phyloP scores from a whole-genome alignment of 2,888 invertebrate species.

The Siphonodentalium dalli region DNA sequence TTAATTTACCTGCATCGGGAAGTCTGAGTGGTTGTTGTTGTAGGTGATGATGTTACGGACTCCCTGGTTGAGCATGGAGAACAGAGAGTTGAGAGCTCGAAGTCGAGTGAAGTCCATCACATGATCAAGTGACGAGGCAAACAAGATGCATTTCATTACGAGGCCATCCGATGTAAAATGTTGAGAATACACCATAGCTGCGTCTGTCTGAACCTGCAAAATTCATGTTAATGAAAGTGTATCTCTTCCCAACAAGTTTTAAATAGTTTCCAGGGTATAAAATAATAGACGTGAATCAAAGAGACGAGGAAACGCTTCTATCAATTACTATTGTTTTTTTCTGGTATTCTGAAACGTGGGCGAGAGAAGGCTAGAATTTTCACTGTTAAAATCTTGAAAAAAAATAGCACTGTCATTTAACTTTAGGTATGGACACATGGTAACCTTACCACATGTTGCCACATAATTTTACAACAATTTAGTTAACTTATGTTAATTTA shows the following conservation, averaged over 20 bases:
- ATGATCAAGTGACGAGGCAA: constrained; percentile 86
- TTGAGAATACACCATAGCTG: constrained; percentile 83
- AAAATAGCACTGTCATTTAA: background rate
- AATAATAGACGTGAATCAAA: too few species aligned
- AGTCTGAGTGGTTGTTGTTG: constrained; percentile 92
- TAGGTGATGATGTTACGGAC: constrained; percentile 88
- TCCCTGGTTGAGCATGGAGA: constrained; percentile 96
- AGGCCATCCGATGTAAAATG: constrained; percentile 91
- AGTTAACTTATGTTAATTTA: too few species aligned
- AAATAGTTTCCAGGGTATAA: too few species aligned
- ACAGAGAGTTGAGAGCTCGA: constrained; percentile 91
- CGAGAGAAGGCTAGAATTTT: background rate
- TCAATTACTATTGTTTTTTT: background rate
- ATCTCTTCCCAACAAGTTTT: too few species aligned
- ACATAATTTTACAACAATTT: too few species aligned
- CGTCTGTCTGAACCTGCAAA: constrained; percentile 80
- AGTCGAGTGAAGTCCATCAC: constrained; percentile 99
- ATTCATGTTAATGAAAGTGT: too few species aligned
- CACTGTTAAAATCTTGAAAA: background rate
- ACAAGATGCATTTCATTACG: constrained; percentile 90
- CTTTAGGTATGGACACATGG: too few species aligned
- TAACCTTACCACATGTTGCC: too few species aligned
- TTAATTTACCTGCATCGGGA: constrained; percentile 79
- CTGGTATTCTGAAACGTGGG: background rate
- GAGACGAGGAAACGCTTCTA: too few species aligned